phyloP scores from a whole-genome alignment of 2,113 vertebrate species.

The Gopherus evgoodei region DNA sequence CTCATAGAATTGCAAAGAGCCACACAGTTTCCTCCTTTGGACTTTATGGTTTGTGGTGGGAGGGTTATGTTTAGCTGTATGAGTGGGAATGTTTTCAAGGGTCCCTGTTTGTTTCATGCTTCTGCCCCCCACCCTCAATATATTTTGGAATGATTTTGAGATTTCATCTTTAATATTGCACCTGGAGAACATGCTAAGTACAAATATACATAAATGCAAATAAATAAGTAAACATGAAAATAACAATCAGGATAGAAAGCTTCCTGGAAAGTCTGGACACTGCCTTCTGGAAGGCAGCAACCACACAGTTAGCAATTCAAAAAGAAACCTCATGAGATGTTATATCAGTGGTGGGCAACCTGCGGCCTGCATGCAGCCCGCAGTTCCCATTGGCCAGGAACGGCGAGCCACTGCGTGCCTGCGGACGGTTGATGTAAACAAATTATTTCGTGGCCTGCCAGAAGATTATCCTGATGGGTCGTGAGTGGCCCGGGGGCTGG shows the following conservation, averaged over 20 bases:
- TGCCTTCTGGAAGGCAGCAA: slow-evolving; percentile 13
- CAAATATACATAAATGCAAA: not conserved
- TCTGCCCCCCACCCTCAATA: not conserved
- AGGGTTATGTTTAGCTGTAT: not conserved
- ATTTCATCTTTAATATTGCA: not conserved
- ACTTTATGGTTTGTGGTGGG: slow-evolving; percentile 1
- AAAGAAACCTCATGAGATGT: not conserved
- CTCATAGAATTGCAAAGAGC: slow-evolving; percentile 1
- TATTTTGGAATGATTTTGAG: not conserved
- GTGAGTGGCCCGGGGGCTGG: too few relatives aligned
- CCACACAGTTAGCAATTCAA: not conserved
- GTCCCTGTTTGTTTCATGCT: not conserved
- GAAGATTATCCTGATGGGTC: too few relatives aligned
- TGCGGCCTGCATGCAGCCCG: too few relatives aligned
- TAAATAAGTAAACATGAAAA: slow-evolving; percentile 1
- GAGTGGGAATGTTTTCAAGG: not conserved
- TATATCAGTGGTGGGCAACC: too few relatives aligned
- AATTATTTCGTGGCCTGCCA: too few relatives aligned
- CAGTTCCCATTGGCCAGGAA: too few relatives aligned
- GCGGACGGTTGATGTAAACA: too few relatives aligned
- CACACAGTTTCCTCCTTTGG: not conserved
- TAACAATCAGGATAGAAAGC: not conserved
- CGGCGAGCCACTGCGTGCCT: too few relatives aligned
- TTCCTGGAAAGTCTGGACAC: not conserved
- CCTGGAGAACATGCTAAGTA: not conserved